Evolutionary conservation across 2,113 vertebrate genomes (phyloP).

Genomic region (Hippolais icterina): DNA sequence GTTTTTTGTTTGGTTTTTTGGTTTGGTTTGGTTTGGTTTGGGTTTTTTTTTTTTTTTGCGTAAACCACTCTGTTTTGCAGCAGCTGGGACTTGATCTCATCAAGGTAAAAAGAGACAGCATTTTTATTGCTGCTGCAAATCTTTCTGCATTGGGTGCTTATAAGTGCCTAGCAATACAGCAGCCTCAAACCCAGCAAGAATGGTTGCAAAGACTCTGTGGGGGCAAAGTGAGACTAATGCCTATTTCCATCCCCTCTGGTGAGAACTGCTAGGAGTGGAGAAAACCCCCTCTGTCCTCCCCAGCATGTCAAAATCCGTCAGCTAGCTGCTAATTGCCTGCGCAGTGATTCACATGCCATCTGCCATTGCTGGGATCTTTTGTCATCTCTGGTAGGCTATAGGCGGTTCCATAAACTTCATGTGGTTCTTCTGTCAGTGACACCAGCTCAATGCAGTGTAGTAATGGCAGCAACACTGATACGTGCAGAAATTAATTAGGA

Average conservation of each 20-base stretch:
- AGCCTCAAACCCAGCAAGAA: neutral
- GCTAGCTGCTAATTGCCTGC: slow-evolving; percentile 66
- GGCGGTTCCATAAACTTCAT: slow-evolving; percentile 8
- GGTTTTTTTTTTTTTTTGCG: neutral
- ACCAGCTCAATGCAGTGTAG: neutral
- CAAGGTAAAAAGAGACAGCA: neutral
- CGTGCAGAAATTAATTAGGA: neutral
- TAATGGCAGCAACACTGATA: neutral
- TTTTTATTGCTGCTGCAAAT: slow-evolving; percentile 46
- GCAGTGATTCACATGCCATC: slow-evolving; percentile 65
- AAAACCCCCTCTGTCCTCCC: slow-evolving; percentile 37
- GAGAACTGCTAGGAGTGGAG: slow-evolving; percentile 30
- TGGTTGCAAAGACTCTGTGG: neutral
- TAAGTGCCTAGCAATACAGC: neutral
- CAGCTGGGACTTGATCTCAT: neutral
- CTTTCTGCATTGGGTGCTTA: neutral
- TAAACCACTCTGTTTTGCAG: neutral
- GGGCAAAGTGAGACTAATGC: slow-evolving; percentile 42
- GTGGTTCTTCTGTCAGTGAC: slow-evolving; percentile 23
- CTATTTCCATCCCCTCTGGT: slow-evolving; percentile 42
- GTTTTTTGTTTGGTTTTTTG: neutral
- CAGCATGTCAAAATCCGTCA: slow-evolving; percentile 52
- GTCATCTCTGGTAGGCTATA: slow-evolving; percentile 7
- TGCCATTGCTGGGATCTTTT: slow-evolving; percentile 50
- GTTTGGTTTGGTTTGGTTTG: too few species aligned